Evolutionary conservation across 2,888 invertebrate species (phyloP), one percentile per base, ranked within the genome.

Genomic region (Ophion costatus): DNA sequence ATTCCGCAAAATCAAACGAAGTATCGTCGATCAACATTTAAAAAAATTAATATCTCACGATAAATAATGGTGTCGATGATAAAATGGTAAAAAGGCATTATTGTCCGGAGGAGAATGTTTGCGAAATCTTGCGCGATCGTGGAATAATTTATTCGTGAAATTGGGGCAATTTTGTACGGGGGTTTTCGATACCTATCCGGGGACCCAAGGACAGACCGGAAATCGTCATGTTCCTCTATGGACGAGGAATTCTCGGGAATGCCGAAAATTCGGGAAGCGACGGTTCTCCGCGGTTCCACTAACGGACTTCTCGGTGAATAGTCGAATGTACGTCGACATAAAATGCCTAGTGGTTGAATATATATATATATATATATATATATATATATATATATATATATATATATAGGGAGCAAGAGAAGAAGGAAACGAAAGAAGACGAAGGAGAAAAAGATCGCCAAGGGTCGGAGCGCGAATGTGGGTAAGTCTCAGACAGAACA

Each of bases 341-440:
- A 87, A 85, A 84, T 86, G 82, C 85, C 85, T 86, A 87, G 56
- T 74, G 80, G 64, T 66, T 67, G 24, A n/a, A 33, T 77, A 77
- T 59, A 63, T 10, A 42, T 29, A 22, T 61, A 63, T 29, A 29
- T 29, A 29, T 29, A 29, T 29, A 29, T 29, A 29, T 29, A 29
- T 29, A 29, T 29, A 29, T 29, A 29, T 29, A 29, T 29, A 29
- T 29, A 29, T 29, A 29, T 29, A 2, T 29, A 29, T 29, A 29
- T 29, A 29, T 29, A 61, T 10, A 38, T 29, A 22, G n/a, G 87
- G 57, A 80, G 82, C 67, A 79, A 84, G 80, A 86, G 89, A 87
- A 88, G 88, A 88, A 82, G 83, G 84, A 9, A 87, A 45, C 80
- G 81, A 57, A 80, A 84, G 79, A 84, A 88, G 87, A 88, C 88